Evolutionary conservation across 2,797 vertebrate species (phyloP), one percentile per base, ranked within the genome.

Genomic region (Chrosomus eos): DNA sequence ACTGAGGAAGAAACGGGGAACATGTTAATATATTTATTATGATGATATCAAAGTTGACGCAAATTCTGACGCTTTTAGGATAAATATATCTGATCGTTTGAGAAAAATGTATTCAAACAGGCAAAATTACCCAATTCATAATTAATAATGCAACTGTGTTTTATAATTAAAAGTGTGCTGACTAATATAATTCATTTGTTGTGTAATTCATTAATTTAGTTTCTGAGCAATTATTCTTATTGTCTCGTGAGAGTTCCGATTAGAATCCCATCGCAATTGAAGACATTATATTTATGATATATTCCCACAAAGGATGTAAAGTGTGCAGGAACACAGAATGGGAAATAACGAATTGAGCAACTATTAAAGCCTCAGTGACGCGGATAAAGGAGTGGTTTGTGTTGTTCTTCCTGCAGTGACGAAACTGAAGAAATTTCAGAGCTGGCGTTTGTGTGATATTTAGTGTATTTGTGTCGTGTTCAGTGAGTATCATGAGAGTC

Each of bases 371-470:
- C 18, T 19, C 19, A 16, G 6, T 36, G 33, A 40, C 33, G 36
- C 55, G n/a, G 21, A 9, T 4, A 21, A 4, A 58, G 23, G 23
- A 58, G 23, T n/a, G n/a, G 0, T 28, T 62, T 40, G 10, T 1
- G 4, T 7, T 4, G 58, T 11, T 28, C 5, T 33, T 72, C 80
- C 68, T 81, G 36, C 48, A 5, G 7, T 81, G 80, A 45, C 38
- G 68, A 81, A 81, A 81, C 53, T 0, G 19, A 4, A 40, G 26
- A 81, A 81, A 81, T 43, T 72, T 36, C 68, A 68, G 1, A 38
- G 4, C 31, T 16, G 5, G 40, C 48, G 11, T 6, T 51, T 7
- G 48, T 14, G 1, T 14, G 43, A 45, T 14, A 43, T 13, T 14
- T 4, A 14, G 45, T 36, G 28, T 31, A 4, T 38, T 18, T 19